Percentiles rank a stretch among this genome's conserved stretches.
phyloP scores from a whole-genome alignment of 1,140 invertebrate species.

The Aphis gossypii region DNA sequence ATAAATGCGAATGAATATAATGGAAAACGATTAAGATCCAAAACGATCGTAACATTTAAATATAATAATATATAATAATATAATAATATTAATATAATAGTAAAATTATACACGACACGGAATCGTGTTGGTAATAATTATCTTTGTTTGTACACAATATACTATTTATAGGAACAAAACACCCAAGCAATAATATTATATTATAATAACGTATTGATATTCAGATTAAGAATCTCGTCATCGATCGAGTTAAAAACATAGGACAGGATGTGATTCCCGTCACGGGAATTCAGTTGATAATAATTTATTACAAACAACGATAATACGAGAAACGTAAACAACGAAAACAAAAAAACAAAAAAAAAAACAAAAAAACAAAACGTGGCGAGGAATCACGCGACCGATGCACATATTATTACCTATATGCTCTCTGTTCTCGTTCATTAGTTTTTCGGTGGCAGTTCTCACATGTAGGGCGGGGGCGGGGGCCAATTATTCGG shows the following conservation, averaged over 20 bases:
- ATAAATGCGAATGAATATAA: slow-evolving; percentile 11
- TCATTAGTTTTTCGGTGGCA: background rate
- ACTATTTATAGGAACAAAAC: slow-evolving; percentile 9
- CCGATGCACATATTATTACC: background rate
- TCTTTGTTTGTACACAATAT: background rate
- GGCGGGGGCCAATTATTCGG: slow-evolving; percentile 42
- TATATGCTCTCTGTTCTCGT: background rate
- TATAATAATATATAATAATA: background rate
- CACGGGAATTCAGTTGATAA: background rate
- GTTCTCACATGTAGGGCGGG: slow-evolving; percentile 1
- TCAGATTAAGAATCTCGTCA: slow-evolving; percentile 2
- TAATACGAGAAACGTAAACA: background rate
- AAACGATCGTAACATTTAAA: background rate
- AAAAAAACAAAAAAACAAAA: background rate
- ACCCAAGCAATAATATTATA: background rate
- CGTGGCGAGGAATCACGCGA: background rate
- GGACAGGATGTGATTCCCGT: background rate
- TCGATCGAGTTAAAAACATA: background rate
- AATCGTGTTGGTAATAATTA: background rate
- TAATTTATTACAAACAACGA: background rate
- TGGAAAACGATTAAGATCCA: background rate
- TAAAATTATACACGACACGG: background rate
- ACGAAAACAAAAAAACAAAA: background rate
- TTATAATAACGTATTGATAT: background rate
- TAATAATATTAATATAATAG: background rate